Conservation (phyloP, 2,113 vertebrate species). For the Etheostoma spectabile region DNA sequence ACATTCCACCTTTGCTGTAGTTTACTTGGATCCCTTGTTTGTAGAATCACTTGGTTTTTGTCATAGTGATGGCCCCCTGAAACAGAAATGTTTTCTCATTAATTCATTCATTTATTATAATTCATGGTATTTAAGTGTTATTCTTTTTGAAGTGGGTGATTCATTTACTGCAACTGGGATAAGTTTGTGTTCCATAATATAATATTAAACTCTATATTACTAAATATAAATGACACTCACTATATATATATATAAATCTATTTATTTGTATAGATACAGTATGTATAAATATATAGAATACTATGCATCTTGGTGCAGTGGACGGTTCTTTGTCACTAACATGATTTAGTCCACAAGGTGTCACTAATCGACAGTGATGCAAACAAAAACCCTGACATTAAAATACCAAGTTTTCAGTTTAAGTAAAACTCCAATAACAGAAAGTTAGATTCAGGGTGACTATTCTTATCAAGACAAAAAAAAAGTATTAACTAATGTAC, state of each 20-base stretch:
- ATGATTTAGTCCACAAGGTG: slow-evolving; percentile 69
- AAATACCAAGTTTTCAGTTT: not conserved
- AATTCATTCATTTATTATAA: not conserved
- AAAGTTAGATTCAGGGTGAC: too few species aligned
- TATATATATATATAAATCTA: too few species aligned
- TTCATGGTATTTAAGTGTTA: not conserved
- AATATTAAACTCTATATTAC: not conserved
- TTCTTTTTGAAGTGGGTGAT: not conserved
- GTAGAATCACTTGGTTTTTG: slow-evolving; percentile 90
- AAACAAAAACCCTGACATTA: not conserved
- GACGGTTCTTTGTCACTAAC: not conserved
- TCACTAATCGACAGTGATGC: slow-evolving; percentile 66
- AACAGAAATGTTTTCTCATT: slow-evolving; percentile 5
- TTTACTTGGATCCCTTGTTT: slow-evolving; percentile 83
- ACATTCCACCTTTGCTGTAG: slow-evolving; percentile 89
- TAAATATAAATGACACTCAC: not conserved
- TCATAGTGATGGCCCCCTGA: slow-evolving; percentile 92
- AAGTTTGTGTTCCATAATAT: not conserved
- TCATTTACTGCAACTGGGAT: not conserved
- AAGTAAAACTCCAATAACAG: not conserved
- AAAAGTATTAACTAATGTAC: not conserved
- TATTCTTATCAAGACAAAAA: too few species aligned
- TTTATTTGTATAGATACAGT: too few species aligned
- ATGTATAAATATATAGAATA: not conserved
- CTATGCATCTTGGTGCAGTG: not conserved